Base-by-base conservation (phyloP, 1,140 invertebrate species). In the Ips nitidus region DNA sequence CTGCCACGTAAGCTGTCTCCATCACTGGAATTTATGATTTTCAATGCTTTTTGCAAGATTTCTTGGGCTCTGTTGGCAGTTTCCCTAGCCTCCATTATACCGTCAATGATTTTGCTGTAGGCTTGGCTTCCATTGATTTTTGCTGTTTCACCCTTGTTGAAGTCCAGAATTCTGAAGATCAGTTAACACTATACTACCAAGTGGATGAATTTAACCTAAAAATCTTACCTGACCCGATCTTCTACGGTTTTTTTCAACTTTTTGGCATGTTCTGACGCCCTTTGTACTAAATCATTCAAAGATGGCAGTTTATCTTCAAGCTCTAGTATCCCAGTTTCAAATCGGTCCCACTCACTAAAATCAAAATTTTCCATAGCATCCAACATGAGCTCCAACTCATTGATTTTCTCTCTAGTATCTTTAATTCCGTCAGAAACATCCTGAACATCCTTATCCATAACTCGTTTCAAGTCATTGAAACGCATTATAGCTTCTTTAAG, bases 61-160 rank as follows among this genome's bases (percentile, higher is more conserved):
- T 82, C 77, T 22, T 85, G 83, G 0, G 93, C 93, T 65, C 86
- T 84, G n/a, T 82, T 77, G 0, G 90, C 90, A 39, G 87, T 86
- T 22, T 85, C 77, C 73, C 82, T 82, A 0, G 92, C 91, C 41
- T 82, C 81, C 22, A 82, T 76, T 6, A 94, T 82, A 38, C 84
- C 84, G 52, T 89, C 84, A 0, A 91, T 86, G 60, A 97, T 95
- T 72, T 89, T 88, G 74, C 91, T 85, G 79, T 95, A 95, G 0
- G 91, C 93, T 61, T 88, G 86, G 50, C 93, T 94, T 1, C 93
- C 92, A 75, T 87, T 85, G 41, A 94, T 80, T 36, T 91, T 89
- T 70, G 86, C 85, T 22, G 87, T 87, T 36, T 91, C 88, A 59
- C 87, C 85, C 47, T 86, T 83, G 43, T 86, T 84, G 1, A 90